Evolutionary conservation across 2,797 vertebrate genomes (phyloP), one percentile per base, ranked within the genome.

Genomic region (Anguilla anguilla): DNA sequence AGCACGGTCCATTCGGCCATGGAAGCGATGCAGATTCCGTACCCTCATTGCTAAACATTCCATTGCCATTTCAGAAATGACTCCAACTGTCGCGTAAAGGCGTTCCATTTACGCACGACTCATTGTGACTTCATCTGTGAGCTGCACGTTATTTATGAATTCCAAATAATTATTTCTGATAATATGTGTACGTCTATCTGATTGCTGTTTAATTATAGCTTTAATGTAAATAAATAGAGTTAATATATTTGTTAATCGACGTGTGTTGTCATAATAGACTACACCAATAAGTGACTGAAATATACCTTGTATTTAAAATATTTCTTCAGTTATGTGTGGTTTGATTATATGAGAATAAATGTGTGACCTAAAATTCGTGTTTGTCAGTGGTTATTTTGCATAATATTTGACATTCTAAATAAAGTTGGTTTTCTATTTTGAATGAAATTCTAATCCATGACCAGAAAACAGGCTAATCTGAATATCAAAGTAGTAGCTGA

Each of bases 61-160:
- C 85, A 15, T 83, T 87, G 88, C 85, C 11, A 67, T 39, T n/a
- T 81, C 35, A 89, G 2, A 85, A 39, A 39, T 13, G 22, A 11
- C 4, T 57, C 43, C 46, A 49, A 31, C 5, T 74, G 85, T 89
- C 83, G 86, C 79, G 86, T 88, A 89, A 89, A 84, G 11, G 39
- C 17, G 35, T 17, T 86, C 79, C 90, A 17, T 67, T 22, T 64
- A 87, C 39, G 89, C 85, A 89, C 94, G 95, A 95, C 93, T 95
- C 91, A 92, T 91, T 94, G 91, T 94, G 94, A 94, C 3, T 92
- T 19, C 31, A 55, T 85, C n/a, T 31, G 88, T 91, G 74, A 86
- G 89, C 85, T 95, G 94, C 93, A 94, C 95, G 93, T 93, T 94
- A 95, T 95, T 96, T 95, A 94, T 95, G 93, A 94, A 87, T 53